phyloP scores from a whole-genome alignment of 2,113 vertebrate species.

The Mesoclemmys tuberculata region DNA sequence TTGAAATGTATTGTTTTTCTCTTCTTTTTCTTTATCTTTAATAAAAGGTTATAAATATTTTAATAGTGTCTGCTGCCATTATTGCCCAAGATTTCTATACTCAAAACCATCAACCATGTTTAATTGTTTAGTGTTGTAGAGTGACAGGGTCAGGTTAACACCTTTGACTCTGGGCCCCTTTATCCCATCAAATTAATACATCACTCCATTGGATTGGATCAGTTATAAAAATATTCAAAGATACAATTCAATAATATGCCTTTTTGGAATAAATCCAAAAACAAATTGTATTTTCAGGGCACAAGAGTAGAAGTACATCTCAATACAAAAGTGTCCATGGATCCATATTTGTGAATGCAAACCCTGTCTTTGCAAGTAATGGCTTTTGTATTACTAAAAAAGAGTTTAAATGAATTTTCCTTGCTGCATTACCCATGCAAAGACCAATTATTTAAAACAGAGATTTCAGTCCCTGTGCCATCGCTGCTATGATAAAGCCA shows the following conservation, averaged over 20 bases:
- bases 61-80: neutral
- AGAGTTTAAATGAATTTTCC: neutral
- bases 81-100: neutral
- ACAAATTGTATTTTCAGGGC: neutral
- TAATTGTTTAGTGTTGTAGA: neutral
- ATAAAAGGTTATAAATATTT: neutral
- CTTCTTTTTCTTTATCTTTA: neutral
- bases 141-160: neutral
- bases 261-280: neutral
- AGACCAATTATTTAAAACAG: neutral
- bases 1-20: neutral
- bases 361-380: accelerated
- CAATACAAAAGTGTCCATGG: accelerated
- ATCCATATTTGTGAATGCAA: neutral
- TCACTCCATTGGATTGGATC: neutral
- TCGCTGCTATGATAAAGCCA: neutral
- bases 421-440: neutral
- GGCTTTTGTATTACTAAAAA: accelerated
- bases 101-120: neutral
- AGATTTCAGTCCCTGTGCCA: neutral
- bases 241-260: neutral
- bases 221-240: neutral
- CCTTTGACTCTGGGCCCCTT: neutral
- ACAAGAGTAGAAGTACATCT: neutral
- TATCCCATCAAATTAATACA: neutral